These are phyloP conservation scores for Huso huso DNA, from an alignment of 2,797 vertebrate genomes.

Conservation along the genomic window DNA sequence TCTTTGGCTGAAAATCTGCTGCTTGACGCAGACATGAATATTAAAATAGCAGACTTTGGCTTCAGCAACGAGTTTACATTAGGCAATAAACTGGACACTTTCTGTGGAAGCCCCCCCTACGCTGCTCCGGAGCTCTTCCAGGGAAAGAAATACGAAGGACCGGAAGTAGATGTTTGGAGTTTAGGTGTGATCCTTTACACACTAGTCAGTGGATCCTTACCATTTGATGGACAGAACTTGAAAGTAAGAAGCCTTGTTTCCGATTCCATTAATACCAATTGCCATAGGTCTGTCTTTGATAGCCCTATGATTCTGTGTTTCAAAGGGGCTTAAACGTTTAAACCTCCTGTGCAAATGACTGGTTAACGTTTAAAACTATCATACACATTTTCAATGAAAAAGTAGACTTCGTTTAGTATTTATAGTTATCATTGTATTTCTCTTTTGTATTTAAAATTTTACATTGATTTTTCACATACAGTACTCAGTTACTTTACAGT, in stretches of 20 bases:
- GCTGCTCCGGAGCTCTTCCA: constrained; percentile 96
- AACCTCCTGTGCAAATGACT: too few relatives aligned
- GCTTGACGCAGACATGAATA: constrained; percentile 97
- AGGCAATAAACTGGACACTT: constrained; percentile 95
- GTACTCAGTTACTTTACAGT: too few relatives aligned
- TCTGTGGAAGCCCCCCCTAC: constrained; percentile 96
- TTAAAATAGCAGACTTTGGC: constrained; percentile 97
- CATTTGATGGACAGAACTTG: constrained; percentile 93
- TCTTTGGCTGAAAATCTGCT: constrained; percentile 85
- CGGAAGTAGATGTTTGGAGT: constrained; percentile 97
- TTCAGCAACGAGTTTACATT: constrained; percentile 97
- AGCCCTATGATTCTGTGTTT: background rate
- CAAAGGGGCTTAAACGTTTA: too few relatives aligned
- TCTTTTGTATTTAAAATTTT: too few relatives aligned
- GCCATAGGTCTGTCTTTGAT: background rate
- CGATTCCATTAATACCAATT: background rate
- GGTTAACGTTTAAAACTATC: too few relatives aligned
- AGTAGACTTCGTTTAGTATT: too few relatives aligned
- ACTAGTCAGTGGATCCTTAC: constrained; percentile 91
- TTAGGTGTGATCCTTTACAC: constrained; percentile 96
- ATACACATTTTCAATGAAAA: too few relatives aligned
- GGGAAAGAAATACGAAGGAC: constrained; percentile 96
- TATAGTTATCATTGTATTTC: too few relatives aligned
- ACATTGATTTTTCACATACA: too few relatives aligned
- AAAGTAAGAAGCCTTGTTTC: constrained; percentile 59